These are phyloP conservation scores for Seira musarum DNA, from an alignment of 2,888 invertebrate species.

Conservation along the genomic window DNA sequence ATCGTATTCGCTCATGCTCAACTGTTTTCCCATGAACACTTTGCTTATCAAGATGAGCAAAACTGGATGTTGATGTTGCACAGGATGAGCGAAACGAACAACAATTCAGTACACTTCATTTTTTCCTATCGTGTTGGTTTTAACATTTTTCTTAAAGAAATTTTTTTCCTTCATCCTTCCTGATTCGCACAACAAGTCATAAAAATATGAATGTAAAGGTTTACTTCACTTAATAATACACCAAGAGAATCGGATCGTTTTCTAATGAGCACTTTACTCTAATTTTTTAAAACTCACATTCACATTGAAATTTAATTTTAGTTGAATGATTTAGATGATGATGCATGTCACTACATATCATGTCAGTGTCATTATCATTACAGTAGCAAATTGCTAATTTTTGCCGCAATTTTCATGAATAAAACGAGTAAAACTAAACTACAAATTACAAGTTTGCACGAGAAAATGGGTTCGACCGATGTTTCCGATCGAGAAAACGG, in stretches of 20 bases:
- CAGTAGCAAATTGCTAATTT: too few species aligned
- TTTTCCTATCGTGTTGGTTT: background rate
- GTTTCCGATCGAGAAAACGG: background rate
- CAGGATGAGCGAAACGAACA: slow-evolving; percentile 27
- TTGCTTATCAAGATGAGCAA: slow-evolving; percentile 38
- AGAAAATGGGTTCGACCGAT: background rate
- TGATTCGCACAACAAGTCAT: background rate
- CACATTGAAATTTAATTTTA: too few species aligned
- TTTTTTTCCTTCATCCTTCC: background rate
- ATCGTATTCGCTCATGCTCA: background rate
- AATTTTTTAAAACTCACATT: too few species aligned
- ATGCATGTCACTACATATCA: too few species aligned
- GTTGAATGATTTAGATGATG: too few species aligned
- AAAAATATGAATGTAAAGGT: too few species aligned
- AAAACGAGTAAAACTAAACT: slow-evolving; percentile 22
- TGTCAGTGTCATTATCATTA: too few species aligned
- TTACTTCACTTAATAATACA: too few species aligned
- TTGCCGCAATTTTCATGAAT: background rate
- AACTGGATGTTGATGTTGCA: slow-evolving; percentile 52
- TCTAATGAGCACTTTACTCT: too few species aligned
- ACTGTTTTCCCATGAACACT: slow-evolving; percentile 36
- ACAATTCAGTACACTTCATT: background rate
- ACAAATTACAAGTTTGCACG: background rate
- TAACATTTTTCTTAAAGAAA: background rate
- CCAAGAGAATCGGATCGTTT: too few species aligned